phyloP scores from a whole-genome alignment of 2,888 invertebrate genomes.

The Mesorhabditis sp. region DNA sequence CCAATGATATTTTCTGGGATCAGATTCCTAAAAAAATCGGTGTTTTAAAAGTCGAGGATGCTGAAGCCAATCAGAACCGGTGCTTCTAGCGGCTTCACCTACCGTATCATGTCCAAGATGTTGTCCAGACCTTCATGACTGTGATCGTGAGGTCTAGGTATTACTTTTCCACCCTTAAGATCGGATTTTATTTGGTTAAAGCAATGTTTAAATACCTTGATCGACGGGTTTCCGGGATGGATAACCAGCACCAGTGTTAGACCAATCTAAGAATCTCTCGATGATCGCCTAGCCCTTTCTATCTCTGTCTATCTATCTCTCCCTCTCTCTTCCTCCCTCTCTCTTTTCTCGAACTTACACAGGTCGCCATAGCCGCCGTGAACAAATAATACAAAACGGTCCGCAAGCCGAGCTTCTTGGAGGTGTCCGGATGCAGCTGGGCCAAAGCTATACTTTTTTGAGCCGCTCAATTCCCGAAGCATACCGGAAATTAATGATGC shows the following conservation, averaged over 20 bases:
- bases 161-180: neutral
- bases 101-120: conserved; percentile 1
- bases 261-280: neutral
- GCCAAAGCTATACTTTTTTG: neutral
- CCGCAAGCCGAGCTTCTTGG: neutral
- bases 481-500: neutral
- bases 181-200: neutral
- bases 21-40: neutral
- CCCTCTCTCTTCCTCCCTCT: too few relatives aligned
- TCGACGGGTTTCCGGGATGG: neutral
- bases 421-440: neutral
- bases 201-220: neutral
- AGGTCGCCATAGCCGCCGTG: neutral
- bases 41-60: too few relatives aligned
- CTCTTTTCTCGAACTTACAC: neutral
- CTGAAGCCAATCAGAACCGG: too few relatives aligned
- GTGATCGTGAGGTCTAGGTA: neutral
- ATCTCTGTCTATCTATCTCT: too few relatives aligned
- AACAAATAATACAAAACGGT: neutral
- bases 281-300: too few relatives aligned
- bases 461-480: too few relatives aligned
- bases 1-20: conserved; percentile 1
- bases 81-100: neutral
- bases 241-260: neutral
- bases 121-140: neutral